phyloP scores from a whole-genome alignment of 2,113 vertebrate genomes.

The Callionymus lyra region DNA sequence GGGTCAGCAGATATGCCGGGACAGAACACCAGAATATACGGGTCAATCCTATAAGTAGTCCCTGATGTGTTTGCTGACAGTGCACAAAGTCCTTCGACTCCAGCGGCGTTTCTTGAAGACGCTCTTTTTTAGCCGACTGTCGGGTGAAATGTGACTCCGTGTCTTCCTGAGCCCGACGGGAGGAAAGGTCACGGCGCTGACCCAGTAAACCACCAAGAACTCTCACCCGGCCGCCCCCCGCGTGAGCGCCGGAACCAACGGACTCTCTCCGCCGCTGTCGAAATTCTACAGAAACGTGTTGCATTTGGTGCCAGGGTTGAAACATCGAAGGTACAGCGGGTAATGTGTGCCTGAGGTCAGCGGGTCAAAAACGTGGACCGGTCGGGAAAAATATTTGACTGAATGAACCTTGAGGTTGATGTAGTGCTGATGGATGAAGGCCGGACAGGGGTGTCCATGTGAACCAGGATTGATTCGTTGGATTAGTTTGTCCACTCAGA shows the following conservation, averaged over 20 bases:
- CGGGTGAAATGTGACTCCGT: constrained; percentile 29
- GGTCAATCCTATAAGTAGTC: constrained; percentile 23
- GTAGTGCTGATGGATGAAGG: no score
- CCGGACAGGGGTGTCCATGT: no score
- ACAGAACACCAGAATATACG: constrained; percentile 23
- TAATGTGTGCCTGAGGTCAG: constrained; percentile 10
- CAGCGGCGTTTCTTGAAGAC: constrained; percentile 11
- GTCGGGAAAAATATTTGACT: background rate
- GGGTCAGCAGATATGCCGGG: constrained; percentile 32
- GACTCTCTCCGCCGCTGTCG: constrained; percentile 8
- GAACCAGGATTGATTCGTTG: no score
- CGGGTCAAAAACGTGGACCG: constrained; percentile 13
- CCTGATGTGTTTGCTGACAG: constrained; percentile 41
- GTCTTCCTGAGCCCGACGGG: constrained; percentile 26
- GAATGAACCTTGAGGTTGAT: no score
- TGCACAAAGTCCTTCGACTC: constrained; percentile 33
- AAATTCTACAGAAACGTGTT: constrained; percentile 38
- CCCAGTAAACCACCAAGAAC: constrained; percentile 20
- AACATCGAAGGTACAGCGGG: constrained; percentile 15
- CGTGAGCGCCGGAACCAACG: background rate
- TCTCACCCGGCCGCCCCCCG: constrained; percentile 2
- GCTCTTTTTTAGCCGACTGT: constrained; percentile 19
- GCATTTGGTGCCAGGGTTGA: constrained; percentile 27
- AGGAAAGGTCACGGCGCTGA: constrained; percentile 30
- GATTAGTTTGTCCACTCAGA: no score